Percentiles rank a stretch among this genome's conserved stretches.
Conservation (phyloP, 2,797 vertebrate species). For the Trachurus trachurus region DNA sequence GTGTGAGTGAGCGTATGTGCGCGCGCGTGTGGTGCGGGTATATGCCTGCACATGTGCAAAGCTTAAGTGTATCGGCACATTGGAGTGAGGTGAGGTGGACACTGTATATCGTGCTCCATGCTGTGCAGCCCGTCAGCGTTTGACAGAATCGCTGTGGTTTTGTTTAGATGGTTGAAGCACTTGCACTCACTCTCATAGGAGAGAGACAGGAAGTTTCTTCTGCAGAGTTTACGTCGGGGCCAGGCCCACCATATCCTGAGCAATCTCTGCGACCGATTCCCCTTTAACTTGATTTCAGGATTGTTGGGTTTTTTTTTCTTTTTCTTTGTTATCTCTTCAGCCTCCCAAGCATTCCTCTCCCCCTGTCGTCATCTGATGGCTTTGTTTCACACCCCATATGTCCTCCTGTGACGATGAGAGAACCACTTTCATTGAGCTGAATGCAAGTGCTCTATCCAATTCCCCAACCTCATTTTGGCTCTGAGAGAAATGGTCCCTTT, state of each 20-base stretch:
- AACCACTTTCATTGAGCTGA: constrained; percentile 62
- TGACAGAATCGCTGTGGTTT: constrained; percentile 50
- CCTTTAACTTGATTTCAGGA: constrained; percentile 44
- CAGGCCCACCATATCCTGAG: constrained; percentile 41
- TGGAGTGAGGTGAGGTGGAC: constrained; percentile 66
- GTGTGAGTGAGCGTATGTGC: not conserved
- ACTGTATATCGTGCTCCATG: constrained; percentile 45
- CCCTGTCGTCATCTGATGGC: constrained; percentile 45
- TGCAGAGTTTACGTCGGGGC: constrained; percentile 48
- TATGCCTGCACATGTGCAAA: constrained; percentile 33
- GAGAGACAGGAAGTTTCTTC: constrained; percentile 56
- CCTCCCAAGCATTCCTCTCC: constrained; percentile 31
- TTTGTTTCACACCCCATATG: constrained; percentile 68
- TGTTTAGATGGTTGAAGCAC: constrained; percentile 42
- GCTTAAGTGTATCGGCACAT: constrained; percentile 54
- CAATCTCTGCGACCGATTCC: constrained; percentile 58
- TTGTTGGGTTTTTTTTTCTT: constrained; percentile 9
- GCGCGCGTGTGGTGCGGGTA: constrained; percentile 20
- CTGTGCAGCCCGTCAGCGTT: constrained; percentile 44
- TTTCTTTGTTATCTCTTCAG: constrained; percentile 56
- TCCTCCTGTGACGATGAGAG: constrained; percentile 65
- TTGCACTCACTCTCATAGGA: constrained; percentile 29
- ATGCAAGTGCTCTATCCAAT: constrained; percentile 74
- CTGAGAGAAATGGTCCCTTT: constrained; percentile 71
- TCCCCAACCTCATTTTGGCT: constrained; percentile 82